A percentile compares a stretch with the other conserved stretches of the same genome.
Evolutionary conservation across 2,797 vertebrate genomes (phyloP).

Genomic region (Limosa lapponica): DNA sequence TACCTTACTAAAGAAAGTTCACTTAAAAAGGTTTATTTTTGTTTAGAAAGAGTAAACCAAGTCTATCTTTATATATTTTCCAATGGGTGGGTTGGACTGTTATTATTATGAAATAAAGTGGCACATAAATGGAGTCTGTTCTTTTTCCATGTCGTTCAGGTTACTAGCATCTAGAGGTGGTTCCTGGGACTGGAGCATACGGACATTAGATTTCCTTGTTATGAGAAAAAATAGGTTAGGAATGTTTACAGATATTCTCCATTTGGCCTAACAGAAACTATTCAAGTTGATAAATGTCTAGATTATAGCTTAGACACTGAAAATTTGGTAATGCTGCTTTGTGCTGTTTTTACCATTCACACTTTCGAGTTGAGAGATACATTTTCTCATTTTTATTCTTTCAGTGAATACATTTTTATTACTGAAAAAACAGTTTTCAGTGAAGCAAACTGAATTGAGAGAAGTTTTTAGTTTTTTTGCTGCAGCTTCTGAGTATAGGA

Average conservation of each 20-base stretch:
- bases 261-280: background rate
- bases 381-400: background rate
- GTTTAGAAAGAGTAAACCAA: background rate
- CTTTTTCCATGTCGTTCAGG: background rate
- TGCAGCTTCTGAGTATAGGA: background rate
- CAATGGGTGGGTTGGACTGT: background rate
- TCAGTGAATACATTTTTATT: background rate
- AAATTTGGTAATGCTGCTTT: background rate
- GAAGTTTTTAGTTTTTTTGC: background rate
- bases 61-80: background rate
- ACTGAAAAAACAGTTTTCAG: background rate
- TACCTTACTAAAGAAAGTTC: background rate
- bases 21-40: background rate
- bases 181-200: background rate
- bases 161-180: background rate
- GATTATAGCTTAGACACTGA: background rate
- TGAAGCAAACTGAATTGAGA: background rate
- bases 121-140: background rate
- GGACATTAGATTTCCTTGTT: background rate
- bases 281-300: background rate
- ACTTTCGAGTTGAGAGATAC: background rate
- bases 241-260: background rate
- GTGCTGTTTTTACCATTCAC: background rate
- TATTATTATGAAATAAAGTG: background rate
- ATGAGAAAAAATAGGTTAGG: background rate